Conservation (phyloP, 1,140 invertebrate genomes). For the roundworm (Caenorhabditis elegans) region DNA sequence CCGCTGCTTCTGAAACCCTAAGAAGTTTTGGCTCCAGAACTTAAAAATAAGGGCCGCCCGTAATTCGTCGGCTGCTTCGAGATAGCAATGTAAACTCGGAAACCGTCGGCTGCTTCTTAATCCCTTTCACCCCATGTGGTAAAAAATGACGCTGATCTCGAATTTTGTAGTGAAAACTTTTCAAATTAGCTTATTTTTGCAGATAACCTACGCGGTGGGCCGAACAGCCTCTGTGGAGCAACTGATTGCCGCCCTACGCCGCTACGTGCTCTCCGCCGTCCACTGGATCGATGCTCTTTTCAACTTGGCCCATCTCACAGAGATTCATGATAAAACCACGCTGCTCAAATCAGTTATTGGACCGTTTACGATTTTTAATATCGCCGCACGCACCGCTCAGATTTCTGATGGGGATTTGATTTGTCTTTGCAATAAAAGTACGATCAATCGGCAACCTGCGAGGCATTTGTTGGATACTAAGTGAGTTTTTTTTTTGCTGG, state of each 20-base stretch:
- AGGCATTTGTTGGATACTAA: conserved; percentile 47
- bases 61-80: no score
- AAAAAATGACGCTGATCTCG: no score
- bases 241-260: conserved; percentile 55
- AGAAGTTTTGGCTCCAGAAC: no score
- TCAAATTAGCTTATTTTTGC: no score
- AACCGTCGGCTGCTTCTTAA: no score
- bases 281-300: conserved; percentile 65
- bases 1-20: neutral
- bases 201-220: conserved; percentile 43
- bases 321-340: conserved; percentile 55
- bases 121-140: no score
- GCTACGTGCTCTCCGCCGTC: conserved; percentile 55
- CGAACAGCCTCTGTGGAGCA: conserved; percentile 55
- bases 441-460: conserved; percentile 32
- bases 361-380: conserved; percentile 59
- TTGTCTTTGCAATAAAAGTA: conserved; percentile 43
- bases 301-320: conserved; percentile 47
- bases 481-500: conserved; percentile 23
- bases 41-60: no score
- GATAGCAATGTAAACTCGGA: no score
- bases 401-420: conserved; percentile 23
- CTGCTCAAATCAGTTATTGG: neutral
- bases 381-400: conserved; percentile 58
- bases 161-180: no score